Evolutionary conservation across 2,888 invertebrate species (phyloP).

Genomic region (Endotricha flammealis): DNA sequence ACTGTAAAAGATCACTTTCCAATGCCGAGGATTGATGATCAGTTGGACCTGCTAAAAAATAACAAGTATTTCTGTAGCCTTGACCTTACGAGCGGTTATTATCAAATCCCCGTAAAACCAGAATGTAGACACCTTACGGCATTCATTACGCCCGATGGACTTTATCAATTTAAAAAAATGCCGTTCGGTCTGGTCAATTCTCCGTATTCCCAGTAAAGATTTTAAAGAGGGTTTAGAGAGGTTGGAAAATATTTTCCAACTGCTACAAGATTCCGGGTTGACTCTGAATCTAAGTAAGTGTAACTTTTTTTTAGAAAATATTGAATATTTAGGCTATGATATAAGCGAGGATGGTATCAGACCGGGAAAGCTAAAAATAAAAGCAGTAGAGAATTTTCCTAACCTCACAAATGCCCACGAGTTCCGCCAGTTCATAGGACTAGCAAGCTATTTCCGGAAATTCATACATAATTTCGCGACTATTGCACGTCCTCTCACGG

Average conservation of each 20-base stretch:
- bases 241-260: conserved; percentile 3
- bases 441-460: too few species aligned
- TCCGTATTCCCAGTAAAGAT: conserved; percentile 7
- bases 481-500: too few species aligned
- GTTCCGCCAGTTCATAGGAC: too few species aligned
- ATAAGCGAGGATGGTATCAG: too few species aligned
- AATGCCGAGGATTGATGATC: conserved; percentile 18
- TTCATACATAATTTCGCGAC: too few species aligned
- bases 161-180: conserved; percentile 12
- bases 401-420: too few species aligned
- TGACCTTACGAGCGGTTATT: conserved; percentile 15
- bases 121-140: conserved; percentile 13
- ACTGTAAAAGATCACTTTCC: conserved; percentile 17
- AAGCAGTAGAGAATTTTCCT: too few species aligned
- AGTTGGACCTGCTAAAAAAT: conserved; percentile 13
- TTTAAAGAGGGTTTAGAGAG: conserved; percentile 7
- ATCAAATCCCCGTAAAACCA: conserved; percentile 12
- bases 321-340: conserved; percentile 10
- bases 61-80: conserved; percentile 14
- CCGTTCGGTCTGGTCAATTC: conserved; percentile 14
- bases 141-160: conserved; percentile 11
- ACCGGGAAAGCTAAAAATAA: too few species aligned
- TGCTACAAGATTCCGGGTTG: neutral
- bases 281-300: conserved; percentile 11
- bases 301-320: conserved; percentile 8